phyloP scores from a whole-genome alignment of 2,888 invertebrate genomes.

The Bellardia bayeri region DNA sequence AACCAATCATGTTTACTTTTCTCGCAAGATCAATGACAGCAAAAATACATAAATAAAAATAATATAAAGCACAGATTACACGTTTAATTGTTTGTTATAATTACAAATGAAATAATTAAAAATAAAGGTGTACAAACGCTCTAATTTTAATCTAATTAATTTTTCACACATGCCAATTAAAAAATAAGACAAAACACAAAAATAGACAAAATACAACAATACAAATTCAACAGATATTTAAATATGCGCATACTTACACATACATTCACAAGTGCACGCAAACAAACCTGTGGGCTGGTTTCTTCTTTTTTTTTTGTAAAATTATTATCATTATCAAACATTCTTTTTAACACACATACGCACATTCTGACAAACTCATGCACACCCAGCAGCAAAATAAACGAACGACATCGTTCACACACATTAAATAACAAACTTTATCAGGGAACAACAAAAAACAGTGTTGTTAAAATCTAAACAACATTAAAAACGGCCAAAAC shows the following conservation, averaged over 20 bases:
- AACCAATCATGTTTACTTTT: conserved; percentile 49
- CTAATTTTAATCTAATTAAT: conserved; percentile 43
- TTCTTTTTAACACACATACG: neutral
- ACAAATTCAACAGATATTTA: conserved; percentile 10
- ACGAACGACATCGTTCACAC: neutral
- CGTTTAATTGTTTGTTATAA: conserved; percentile 58
- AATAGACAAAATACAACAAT: conserved; percentile 5
- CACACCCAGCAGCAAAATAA: neutral
- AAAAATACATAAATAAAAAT: conserved; percentile 26
- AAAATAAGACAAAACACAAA: conserved; percentile 13
- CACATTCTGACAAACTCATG: neutral
- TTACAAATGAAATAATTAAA: conserved; percentile 49
- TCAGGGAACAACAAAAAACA: neutral
- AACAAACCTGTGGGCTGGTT: neutral
- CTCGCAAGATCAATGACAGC: conserved; percentile 35
- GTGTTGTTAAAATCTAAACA: conserved; percentile 28
- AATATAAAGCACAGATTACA: conserved; percentile 5
- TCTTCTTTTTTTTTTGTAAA: neutral
- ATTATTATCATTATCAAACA: neutral
- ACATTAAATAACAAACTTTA: conserved; percentile 24
- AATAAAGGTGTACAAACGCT: conserved; percentile 47
- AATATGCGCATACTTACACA: conserved; percentile 17
- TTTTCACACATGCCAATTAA: conserved; percentile 33
- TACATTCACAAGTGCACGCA: neutral
- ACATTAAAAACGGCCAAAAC: neutral